Base-by-base conservation (phyloP, 2,888 invertebrate species). In the Limnephilus auricula region DNA sequence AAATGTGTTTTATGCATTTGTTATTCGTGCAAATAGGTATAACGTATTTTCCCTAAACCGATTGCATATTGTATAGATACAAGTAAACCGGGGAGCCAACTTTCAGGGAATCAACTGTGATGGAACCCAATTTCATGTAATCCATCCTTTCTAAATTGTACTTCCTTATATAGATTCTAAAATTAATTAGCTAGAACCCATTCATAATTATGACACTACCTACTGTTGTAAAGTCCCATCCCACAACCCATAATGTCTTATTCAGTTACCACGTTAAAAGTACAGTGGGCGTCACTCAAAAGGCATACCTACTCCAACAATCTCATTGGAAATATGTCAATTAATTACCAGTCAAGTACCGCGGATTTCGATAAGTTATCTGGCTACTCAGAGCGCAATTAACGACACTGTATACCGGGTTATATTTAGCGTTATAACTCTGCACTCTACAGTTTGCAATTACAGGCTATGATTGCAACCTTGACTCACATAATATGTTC, bases 401-500 rank as follows among this genome's bases (percentile, higher is more conserved):
- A 82, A 37, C 18, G 82, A 82, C 34, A 25, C 15, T 18, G 82
- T 25, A 82, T 82, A 82, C 82, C 82, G 12, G 25, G 82, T 37
- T 32, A 32, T 32, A 65, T 65, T 65, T 65, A 65, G 25, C n/a
- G 6, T n/a, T 65, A 65, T 65, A 65, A 65, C 65, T 65, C 65
- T 65, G 65, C 9, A n/a, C 65, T 9, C 25, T 65, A n/a, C 65
- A 82, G 31, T 34, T 82, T 25, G 34, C 34, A 18, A 82, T 82
- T 15, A 37, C 34, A 10, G 82, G 25, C 82, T 82, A 32, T 32
- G 65, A 65, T 65, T 25, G 65, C 82, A 82, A 82, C 82, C 82
- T 82, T 82, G 82, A 82, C 82, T 82, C 82, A 82, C 82, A 82
- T 82, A 32, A 82, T 82, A 18, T 37, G 34, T 82, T 82, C 82